Evolutionary conservation across 2,797 vertebrate species (phyloP).

Genomic region (Schizopygopsis malacanthus): DNA sequence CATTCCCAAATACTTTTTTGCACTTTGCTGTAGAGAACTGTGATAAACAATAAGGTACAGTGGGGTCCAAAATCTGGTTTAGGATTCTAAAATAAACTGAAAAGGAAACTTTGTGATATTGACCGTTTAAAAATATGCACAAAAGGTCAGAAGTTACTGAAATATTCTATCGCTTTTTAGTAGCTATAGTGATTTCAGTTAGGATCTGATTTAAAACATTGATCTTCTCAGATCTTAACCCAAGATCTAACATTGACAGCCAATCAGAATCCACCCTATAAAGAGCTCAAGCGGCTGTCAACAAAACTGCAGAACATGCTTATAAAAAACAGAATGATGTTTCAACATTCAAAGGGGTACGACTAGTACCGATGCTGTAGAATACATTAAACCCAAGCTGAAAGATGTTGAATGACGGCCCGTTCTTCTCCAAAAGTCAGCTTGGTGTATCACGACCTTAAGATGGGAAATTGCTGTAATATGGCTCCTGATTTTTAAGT

Average conservation of each 20-base stretch:
- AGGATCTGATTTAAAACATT: background rate
- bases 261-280: too few species aligned
- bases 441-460: background rate
- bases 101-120: background rate
- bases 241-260: too few species aligned
- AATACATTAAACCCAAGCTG: background rate
- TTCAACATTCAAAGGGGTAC: background rate
- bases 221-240: background rate
- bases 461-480: background rate
- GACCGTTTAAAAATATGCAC: background rate
- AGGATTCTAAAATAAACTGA: background rate
- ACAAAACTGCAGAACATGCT: background rate
- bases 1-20: background rate
- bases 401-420: background rate
- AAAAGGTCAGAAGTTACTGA: background rate
- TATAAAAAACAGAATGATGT: background rate
- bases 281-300: too few species aligned
- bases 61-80: background rate
- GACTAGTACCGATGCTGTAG: background rate
- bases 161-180: background rate
- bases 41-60: background rate
- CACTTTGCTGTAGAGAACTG: background rate
- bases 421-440: background rate
- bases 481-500: slow-evolving; percentile 61
- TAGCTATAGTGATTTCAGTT: background rate